Evolutionary conservation across 1,140 invertebrate species (phyloP).

Genomic region (Bombus superbus): DNA sequence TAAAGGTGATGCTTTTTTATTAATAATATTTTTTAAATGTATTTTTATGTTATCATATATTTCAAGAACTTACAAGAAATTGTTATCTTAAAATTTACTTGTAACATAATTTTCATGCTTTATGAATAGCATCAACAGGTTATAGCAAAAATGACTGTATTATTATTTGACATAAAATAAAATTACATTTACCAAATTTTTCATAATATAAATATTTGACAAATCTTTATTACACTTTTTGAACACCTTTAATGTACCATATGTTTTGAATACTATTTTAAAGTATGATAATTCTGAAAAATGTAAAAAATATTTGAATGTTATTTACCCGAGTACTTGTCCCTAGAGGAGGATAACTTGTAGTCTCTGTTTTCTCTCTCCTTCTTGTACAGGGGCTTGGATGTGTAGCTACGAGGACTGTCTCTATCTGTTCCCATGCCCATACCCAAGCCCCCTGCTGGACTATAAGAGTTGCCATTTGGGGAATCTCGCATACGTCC

Average conservation of each 20-base stretch:
- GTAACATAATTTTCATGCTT: background rate
- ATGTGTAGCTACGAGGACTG: slow-evolving; percentile 86
- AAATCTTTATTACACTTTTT: background rate
- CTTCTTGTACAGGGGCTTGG: slow-evolving; percentile 93
- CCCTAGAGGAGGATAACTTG: slow-evolving; percentile 89
- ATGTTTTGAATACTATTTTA: background rate
- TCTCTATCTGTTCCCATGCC: slow-evolving; percentile 86
- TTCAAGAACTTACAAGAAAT: background rate
- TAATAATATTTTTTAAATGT: background rate
- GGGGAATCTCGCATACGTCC: slow-evolving; percentile 88
- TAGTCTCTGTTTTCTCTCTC: slow-evolving; percentile 96
- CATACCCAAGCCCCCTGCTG: slow-evolving; percentile 84
- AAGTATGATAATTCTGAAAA: background rate
- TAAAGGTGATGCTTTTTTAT: background rate
- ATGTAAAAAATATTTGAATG: background rate
- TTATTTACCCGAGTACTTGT: slow-evolving; percentile 90
- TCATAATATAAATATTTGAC: background rate
- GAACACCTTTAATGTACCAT: background rate
- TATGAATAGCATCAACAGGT: background rate
- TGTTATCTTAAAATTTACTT: background rate
- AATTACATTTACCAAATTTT: background rate
- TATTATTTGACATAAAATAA: background rate
- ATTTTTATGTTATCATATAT: background rate
- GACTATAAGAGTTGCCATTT: slow-evolving; percentile 89
- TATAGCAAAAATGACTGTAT: slow-evolving; percentile 41